A percentile compares a stretch with the other conserved stretches of the same genome.
phyloP scores from a whole-genome alignment of 2,888 invertebrate species.

The Tachina fera region DNA sequence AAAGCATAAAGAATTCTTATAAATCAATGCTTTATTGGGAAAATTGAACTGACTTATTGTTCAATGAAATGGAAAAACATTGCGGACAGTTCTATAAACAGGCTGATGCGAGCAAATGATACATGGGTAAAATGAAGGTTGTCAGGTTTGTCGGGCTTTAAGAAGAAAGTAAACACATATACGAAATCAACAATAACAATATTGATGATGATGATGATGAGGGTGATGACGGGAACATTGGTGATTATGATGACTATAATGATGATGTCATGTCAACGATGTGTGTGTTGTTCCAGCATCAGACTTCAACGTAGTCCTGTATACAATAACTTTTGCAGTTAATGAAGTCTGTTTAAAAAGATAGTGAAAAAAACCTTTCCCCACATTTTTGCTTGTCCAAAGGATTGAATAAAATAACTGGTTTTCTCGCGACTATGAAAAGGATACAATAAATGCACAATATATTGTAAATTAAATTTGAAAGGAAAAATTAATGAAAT shows the following conservation, averaged over 20 bases:
- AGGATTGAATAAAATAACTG: constrained; percentile 5
- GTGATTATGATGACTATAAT: neutral
- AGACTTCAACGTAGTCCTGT: neutral
- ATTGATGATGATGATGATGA: constrained; percentile 19
- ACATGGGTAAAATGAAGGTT: neutral
- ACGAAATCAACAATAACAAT: constrained; percentile 23
- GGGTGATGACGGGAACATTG: constrained; percentile 19
- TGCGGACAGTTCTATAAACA: constrained; percentile 5
- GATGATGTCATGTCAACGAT: neutral
- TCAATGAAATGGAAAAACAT: constrained; percentile 63
- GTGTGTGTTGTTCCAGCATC: neutral
- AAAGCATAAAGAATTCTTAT: constrained; percentile 2
- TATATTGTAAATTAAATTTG: constrained; percentile 23
- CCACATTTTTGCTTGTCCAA: constrained; percentile 5
- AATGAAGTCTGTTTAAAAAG: constrained; percentile 10
- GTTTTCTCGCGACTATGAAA: constrained; percentile 2
- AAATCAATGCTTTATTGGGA: constrained; percentile 40
- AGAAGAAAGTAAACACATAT: neutral
- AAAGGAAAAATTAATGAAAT: too few species aligned
- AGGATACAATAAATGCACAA: neutral
- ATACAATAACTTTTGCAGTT: constrained; percentile 22
- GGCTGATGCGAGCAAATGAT: neutral
- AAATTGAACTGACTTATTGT: constrained; percentile 49
- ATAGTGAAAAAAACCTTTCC: neutral
- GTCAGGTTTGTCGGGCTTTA: neutral